phyloP scores from a whole-genome alignment of 2,113 vertebrate genomes.

The Apistogramma diplotaenia region DNA sequence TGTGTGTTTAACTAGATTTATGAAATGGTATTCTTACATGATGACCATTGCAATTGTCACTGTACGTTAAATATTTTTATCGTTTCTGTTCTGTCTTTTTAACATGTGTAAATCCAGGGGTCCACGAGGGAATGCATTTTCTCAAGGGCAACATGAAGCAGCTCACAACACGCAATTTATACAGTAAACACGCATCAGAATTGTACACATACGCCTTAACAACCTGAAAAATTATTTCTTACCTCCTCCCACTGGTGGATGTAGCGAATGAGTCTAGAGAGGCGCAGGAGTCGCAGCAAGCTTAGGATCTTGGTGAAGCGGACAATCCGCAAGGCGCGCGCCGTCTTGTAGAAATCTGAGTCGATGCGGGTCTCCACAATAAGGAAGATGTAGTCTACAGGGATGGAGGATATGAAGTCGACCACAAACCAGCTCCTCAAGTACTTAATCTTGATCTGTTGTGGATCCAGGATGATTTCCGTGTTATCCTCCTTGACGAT shows the following conservation, averaged over 20 bases:
- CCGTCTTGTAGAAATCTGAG: constrained; percentile 98
- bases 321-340: constrained; percentile 92
- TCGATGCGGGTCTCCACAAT: constrained; percentile 98
- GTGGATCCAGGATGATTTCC: constrained; percentile 96
- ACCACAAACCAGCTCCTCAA: constrained; percentile 98
- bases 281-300: constrained; percentile 89
- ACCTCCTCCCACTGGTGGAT: constrained; percentile 99
- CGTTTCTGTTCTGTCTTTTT: neutral
- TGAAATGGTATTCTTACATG: neutral
- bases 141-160: neutral
- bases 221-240: constrained; percentile 43
- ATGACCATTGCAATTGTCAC: constrained; percentile 6
- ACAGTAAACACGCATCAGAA: neutral
- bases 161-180: neutral
- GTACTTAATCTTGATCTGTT: constrained; percentile 98
- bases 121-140: neutral
- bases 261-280: constrained; percentile 96
- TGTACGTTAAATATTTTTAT: neutral
- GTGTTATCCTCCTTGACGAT: constrained; percentile 99
- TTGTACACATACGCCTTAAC: neutral
- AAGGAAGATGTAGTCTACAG: constrained; percentile 98
- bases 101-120: neutral
- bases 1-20: constrained; percentile 5
- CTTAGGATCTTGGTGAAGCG: constrained; percentile 99
- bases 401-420: constrained; percentile 99